Base-by-base conservation (phyloP, 2,113 vertebrate genomes). In the Melanotaenia duboulayi region DNA sequence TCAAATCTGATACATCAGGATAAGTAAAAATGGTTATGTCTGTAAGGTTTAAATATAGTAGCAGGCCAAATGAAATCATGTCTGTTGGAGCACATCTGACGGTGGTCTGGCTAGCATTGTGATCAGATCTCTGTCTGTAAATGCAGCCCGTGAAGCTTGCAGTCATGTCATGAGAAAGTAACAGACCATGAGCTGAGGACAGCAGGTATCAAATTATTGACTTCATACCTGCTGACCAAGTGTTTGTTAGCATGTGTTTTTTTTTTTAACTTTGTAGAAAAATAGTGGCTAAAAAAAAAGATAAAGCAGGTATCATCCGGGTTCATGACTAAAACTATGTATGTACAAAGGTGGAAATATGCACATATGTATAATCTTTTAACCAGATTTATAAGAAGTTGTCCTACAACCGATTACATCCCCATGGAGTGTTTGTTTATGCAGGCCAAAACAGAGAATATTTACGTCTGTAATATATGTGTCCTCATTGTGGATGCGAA, bases 71-170 rank as follows among this genome's bases (percentile, higher is more conserved):
- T 23, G 13, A 5, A 65, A 46, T 70, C 7, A 44, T 46, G 35
- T 64, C 58, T 48, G 44, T 48, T 32, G 71, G 4, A 44, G 7
- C 37, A 50, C 72, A 83, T 73, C 58, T 61, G 39, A 55, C 49
- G 25, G 49, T 59, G 28, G 28, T 62, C 39, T 46, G 25, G 9
- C 24, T 63, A n/a, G 14, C 11, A 60, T 32, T 66, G 9, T 35
- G 11, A 58, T 58, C 17, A 69, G 23, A 81, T 65, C 5, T 32
- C 5, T 32, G 16, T 32, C 42, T 75, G 19, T 39, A 64, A 65
- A 78, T 65, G 11, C 3, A 59, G 48, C 61, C 37, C 17, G 55
- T 46, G 17, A 51, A 39, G 20, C 20, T 46, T 28, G 24, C 61
- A 65, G 69, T 12, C 42, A 52, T 40, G 32, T 11, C 32, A 51